Base-by-base conservation (phyloP, 2,113 vertebrate genomes). In the Periophthalmodon schlosseri region DNA sequence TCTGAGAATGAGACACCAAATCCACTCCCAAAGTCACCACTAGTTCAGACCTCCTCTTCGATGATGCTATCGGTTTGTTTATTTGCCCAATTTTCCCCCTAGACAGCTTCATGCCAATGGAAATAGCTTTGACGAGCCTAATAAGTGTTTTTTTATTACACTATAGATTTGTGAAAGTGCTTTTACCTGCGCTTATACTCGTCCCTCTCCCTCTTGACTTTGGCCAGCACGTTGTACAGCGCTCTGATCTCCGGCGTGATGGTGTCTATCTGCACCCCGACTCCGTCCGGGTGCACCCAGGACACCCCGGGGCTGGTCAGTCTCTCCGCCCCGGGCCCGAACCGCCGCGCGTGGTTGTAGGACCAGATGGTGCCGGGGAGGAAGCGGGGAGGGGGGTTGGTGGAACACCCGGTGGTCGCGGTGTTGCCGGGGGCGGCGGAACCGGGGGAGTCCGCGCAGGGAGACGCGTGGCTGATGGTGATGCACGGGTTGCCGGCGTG, bases 181-280 rank as follows among this genome's bases (percentile, higher is more conserved):
- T 73, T 94, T 94, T 94, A 99, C 97, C 96, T 98, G 87, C 96
- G 94, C 87, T 97, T 98, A 89, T 97, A 99, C 86, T 98, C 97
- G 56, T 99, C 97, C 36, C 97, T 90, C 84, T 99, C 97, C 73
- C 97, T 84, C 93, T 98, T 99, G 84, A 99, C 97, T 90, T 99
- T 99, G 84, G 95, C 97, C 94, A 99, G 90, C 63, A 99, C 97
- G 72, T 99, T 99, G 88, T 99, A 99, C 47, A 99, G 95, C 1
- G 97, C 97, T n/a, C 97, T 93, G 84, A 99, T 97, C 92, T 99
- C 97, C 0, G 97, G 97, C 21, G 97, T 98, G 91, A 99, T 98
- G 91, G 98, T 99, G 90, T 99, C 98, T 50, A 98, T 98, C 94
- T 98, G 98, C 73, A 99, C 97, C 2, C 98, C 97, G 5, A 99